Evolutionary conservation across 2,113 vertebrate species (phyloP), one percentile per base, ranked within the genome.

Genomic region (Heptranchias perlo): DNA sequence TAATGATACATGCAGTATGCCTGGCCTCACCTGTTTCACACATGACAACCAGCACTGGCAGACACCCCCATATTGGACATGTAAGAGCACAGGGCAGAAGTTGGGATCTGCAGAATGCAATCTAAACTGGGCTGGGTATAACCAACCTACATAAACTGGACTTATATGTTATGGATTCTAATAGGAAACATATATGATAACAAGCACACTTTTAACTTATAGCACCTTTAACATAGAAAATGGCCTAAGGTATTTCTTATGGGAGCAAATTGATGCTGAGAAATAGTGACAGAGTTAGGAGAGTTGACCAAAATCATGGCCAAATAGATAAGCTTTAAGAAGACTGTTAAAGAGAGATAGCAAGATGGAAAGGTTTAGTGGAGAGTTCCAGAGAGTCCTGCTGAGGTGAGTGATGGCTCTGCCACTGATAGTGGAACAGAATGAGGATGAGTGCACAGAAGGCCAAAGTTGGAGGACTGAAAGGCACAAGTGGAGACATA

Each of bases 11-110:
- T 99, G 99, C 97, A 99, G 99, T 97, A 99, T 99, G 99, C 99
- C 99, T 0, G 99, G 99, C 23, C 98, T 99, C 94, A 99, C 99
- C 3, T 99, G 99, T 97, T 99, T 99, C 97, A 99, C 99, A n/a
- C 99, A 99, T 0, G 98, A 99, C 98, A 99, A 99, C 98, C 99
- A 99, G 96, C 99, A 99, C 97, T 99, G 99, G 99, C 99, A 99
- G 97, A 99, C 99, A 0, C 98, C 99, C 67, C 99, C 99, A 54
- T 98, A 99, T 96, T 99, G 99, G 99, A 99, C 99, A 96, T 0
- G 99, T 99, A 97, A 98, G 98, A 94, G 35, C 16, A 0, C 84
- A 87, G 21, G 3, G 28, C 25, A 28, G 8, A 18, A 69, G 58
- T 28, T 67, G 25, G 58, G 62, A 73, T 54, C 0, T 35, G 87